Evolutionary conservation across 1,140 invertebrate genomes (phyloP).

Genomic region (Trypoxylus dichotomus): DNA sequence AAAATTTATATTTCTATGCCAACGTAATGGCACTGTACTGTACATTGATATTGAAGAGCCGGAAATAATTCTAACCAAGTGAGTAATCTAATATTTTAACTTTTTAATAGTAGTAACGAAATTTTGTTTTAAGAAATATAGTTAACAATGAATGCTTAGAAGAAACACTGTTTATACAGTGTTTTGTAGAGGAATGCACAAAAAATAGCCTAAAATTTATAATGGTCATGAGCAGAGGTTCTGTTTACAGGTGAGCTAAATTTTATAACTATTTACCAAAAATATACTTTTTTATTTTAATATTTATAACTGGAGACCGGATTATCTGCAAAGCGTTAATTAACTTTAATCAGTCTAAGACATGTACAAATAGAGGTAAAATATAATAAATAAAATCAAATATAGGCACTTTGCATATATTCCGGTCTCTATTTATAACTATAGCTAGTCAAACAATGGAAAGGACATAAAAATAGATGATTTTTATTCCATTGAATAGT

Average conservation of each 20-base stretch:
- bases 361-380: too few relatives aligned
- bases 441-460: too few relatives aligned
- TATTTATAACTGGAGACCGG: too few relatives aligned
- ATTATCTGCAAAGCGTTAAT: too few relatives aligned
- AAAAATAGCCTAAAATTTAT: neutral
- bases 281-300: too few relatives aligned
- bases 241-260: neutral
- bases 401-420: too few relatives aligned
- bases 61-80: conserved; percentile 18
- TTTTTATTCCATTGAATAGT: too few relatives aligned
- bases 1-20: conserved; percentile 34
- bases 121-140: neutral
- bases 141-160: neutral
- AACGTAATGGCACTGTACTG: conserved; percentile 34
- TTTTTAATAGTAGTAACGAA: neutral
- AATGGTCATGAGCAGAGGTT: neutral
- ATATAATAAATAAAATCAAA: too few relatives aligned
- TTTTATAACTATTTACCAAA: neutral
- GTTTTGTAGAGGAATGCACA: neutral
- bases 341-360: too few relatives aligned
- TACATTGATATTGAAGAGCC: conserved; percentile 26
- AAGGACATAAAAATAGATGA: too few relatives aligned
- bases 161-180: neutral
- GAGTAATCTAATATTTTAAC: neutral
- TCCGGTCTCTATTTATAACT: too few relatives aligned